Evolutionary conservation across 2,797 vertebrate species (phyloP), one percentile per base, ranked within the genome.

Genomic region (Eremophila alpestris): DNA sequence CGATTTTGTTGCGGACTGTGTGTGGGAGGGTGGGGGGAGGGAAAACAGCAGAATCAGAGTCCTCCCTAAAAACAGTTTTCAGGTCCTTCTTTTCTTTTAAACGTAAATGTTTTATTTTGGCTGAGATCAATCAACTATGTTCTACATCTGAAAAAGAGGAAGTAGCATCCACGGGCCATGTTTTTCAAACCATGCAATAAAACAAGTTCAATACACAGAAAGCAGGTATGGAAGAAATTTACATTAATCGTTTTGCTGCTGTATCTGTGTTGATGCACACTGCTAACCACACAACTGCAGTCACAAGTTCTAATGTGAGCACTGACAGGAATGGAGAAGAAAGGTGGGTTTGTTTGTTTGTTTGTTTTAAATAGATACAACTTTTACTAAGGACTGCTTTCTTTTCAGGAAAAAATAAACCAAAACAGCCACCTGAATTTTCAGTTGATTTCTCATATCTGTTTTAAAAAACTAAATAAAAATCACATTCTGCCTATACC

Each of bases 1-100:
- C 20, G 2, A 36, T 51, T 82, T 76, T 82, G 0, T 2, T 6
- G 4, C 7, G 13, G 5, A 34, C 10, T 51, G 3, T 12, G 9
- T 13, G 2, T 2, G 17, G 11, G 0, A 83, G 58, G 49, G 16
- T 43, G 43, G 23, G 16, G 29, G 30, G 8, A 20, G 15, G 5
- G 3, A 8, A 8, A 41, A 48, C 7, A 32, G 5, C 7, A 15
- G 29, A 56, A 21, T 45, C 8, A 40, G 9, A 55, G 2, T 22
- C 5, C 4, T 60, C 10, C 16, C 1, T 51, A 29, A 55, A 89
- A 76, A 3, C 22, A 38, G 6, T 41, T 80, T 56, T 60, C 9
- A 49, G 8, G 21, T 2, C 1, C 14, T 49, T 67, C 14, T 58
- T 13, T 36, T 38, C 10, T 46, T 82, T 79, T 63, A 55, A 68